Conservation (phyloP, 2,113 vertebrate genomes). For the Corapipo altera region DNA sequence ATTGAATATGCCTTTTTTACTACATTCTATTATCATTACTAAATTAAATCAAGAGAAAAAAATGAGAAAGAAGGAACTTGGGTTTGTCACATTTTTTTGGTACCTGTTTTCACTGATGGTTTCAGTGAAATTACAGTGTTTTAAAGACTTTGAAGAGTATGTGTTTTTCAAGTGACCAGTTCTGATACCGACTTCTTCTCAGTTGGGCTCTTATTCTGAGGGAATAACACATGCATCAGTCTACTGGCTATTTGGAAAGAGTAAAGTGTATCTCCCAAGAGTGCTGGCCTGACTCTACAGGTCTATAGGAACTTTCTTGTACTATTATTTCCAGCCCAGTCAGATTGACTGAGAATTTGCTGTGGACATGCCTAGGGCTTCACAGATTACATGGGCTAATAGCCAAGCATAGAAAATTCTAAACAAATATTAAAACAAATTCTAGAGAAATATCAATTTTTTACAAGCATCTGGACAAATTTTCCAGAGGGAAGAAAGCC, state of each 20-base stretch:
- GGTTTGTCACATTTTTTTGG: neutral
- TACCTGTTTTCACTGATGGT: neutral
- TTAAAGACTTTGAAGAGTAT: neutral
- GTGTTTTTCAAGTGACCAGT: neutral
- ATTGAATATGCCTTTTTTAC: neutral
- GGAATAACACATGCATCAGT: neutral
- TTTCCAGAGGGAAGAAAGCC: neutral
- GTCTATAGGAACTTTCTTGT: neutral
- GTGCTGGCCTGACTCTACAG: neutral
- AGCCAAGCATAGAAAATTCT: neutral
- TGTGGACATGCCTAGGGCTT: neutral
- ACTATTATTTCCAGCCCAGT: neutral
- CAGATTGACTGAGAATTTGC: neutral
- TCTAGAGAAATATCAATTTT: neutral
- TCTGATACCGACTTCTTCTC: neutral
- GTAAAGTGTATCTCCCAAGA: neutral
- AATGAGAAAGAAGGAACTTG: neutral
- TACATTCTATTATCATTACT: neutral
- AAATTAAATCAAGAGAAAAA: neutral
- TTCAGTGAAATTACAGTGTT: neutral
- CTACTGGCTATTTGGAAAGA: neutral
- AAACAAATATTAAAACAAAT: neutral
- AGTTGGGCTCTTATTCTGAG: neutral
- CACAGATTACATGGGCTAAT: neutral
- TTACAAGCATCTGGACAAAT: neutral